A percentile compares a stretch with the other conserved stretches of the same genome.
These are phyloP conservation scores for Nycticebus coucang DNA, from an alignment of 2,113 vertebrate genomes.

Conservation along the genomic window DNA sequence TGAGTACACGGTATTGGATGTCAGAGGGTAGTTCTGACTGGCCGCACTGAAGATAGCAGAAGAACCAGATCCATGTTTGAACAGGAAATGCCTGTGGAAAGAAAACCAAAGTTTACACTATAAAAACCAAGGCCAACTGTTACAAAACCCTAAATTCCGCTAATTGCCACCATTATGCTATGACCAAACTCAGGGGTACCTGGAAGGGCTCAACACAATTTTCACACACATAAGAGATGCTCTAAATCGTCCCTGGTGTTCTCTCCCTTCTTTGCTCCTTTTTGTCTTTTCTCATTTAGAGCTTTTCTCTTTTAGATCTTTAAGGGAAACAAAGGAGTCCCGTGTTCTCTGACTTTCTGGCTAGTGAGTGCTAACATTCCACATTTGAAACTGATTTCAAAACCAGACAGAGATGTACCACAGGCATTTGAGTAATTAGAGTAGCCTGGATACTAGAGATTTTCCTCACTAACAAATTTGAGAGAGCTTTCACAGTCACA, in stretches of 20 bases:
- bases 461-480: background rate
- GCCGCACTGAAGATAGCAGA: constrained; percentile 96
- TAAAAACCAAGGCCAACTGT: constrained; percentile 63
- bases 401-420: background rate
- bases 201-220: background rate
- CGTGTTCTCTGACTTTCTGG: background rate
- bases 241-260: background rate
- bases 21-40: constrained; percentile 96
- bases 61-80: constrained; percentile 97
- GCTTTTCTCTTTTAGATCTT: background rate
- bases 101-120: constrained; percentile 69
- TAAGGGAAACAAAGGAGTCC: background rate
- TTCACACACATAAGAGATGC: background rate
- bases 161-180: background rate
- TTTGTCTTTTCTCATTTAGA: background rate
- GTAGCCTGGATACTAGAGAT: background rate
- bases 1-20: constrained; percentile 97
- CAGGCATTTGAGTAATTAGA: background rate
- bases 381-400: background rate
- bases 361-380: background rate
- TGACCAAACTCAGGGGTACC: background rate
- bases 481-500: background rate
- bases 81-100: constrained; percentile 95
- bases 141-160: constrained; percentile 30
- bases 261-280: background rate